Evolutionary conservation across 2,888 invertebrate genomes (phyloP), one percentile per base, ranked within the genome.

Genomic region (Limnephilus lunatus): DNA sequence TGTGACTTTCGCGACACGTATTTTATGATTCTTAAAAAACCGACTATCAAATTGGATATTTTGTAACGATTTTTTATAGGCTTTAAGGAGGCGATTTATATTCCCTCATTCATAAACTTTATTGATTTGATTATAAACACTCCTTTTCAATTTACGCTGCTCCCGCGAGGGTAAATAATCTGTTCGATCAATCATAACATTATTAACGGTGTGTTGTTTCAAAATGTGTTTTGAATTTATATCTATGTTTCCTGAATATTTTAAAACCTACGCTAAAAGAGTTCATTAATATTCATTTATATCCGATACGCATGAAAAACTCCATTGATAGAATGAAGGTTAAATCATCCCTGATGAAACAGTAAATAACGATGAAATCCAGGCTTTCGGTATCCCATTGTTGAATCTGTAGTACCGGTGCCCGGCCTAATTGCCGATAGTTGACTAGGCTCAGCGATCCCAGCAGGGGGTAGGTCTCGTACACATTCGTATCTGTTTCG

Each of bases 1-100:
- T 91, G 88, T 90, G 86, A 93, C 92, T 87, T 92, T 91, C 90
- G 91, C 91, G 91, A 86, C 91, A 89, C 83, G 85, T 89, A 44
- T 90, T 92, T 93, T 92, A 92, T 90, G 89, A 92, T n/a, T 86
- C 86, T 86, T 86, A 86, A 86, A 68, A 83, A 86, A 86, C 44
- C 25, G 19, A 86, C 86, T 48, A 86, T 48, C 30, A 48, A 48
- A 86, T 30, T 86, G 35, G 30, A 86, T 44, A 30, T 30, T n/a
- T 39, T 30, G 44, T 86, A 86, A 86, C 44, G 48, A 86, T 86
- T 30, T 44, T 86, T 83, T 83, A 14, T 83, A 35, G 15, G 25
- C 83, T 83, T 14, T 83, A 25, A 83, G 35, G 11, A 11, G 83
- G 3, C 83, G 0, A 83, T 83, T 32, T 83, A 83, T 83, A 25